Evolutionary conservation across 2,113 vertebrate genomes (phyloP).

Genomic region (Perca flavescens): DNA sequence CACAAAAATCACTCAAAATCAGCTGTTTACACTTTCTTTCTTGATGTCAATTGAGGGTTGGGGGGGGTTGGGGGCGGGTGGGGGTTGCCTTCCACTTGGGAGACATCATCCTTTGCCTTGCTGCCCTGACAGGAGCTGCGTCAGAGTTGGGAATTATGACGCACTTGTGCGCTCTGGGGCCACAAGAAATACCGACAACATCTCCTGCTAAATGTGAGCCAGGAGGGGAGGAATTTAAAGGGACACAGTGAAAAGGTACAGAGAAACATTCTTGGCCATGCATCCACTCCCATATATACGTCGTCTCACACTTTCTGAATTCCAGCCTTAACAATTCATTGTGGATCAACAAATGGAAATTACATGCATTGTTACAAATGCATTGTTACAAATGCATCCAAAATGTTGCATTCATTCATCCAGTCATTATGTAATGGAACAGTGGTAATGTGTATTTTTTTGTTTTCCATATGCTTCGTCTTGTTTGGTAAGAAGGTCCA

Average conservation of each 20-base stretch:
- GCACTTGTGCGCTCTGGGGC: conserved; percentile 12
- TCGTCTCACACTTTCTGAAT: neutral
- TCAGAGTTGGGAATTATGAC: conserved; percentile 55
- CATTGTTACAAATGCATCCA: neutral
- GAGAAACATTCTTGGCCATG: neutral
- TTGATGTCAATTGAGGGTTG: too few relatives aligned
- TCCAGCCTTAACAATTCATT: neutral
- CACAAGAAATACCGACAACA: conserved; percentile 30
- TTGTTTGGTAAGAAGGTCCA: neutral
- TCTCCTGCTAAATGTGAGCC: conserved; percentile 28
- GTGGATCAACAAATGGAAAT: neutral
- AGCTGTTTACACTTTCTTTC: too few relatives aligned
- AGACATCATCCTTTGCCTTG: conserved; percentile 43
- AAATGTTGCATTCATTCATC: neutral
- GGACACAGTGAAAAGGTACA: conserved; percentile 11
- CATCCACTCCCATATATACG: neutral
- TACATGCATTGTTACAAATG: neutral
- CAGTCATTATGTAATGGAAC: neutral
- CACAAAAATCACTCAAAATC: too few relatives aligned
- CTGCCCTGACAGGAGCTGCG: conserved; percentile 54
- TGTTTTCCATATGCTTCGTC: neutral
- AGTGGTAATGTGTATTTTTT: neutral
- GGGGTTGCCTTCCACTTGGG: conserved; percentile 7
- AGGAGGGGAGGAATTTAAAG: conserved; percentile 11
- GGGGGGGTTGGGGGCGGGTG: too few relatives aligned